Evolutionary conservation across 2,888 invertebrate genomes (phyloP), one percentile per base, ranked within the genome.

Genomic region (Drosophila kambysellisi): DNA sequence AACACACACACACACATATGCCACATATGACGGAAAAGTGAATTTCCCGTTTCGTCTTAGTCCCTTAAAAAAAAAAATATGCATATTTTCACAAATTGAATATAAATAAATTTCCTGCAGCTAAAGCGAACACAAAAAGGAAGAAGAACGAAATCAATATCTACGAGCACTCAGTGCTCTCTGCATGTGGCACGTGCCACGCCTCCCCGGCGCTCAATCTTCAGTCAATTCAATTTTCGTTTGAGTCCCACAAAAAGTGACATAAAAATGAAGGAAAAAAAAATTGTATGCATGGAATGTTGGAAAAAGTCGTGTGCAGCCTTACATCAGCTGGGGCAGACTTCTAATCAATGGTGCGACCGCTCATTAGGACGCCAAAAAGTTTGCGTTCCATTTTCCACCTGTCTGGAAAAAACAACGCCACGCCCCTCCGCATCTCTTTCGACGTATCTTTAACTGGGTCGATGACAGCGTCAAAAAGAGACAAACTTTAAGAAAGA

Each of bases 91-190:
- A 54, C 74, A 87, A 87, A 87, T 87, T 87, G 87, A 87, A 90
- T 87, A 89, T 90, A 90, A 90, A 87, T 90, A 87, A 87, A 87
- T 87, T 87, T 87, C 90, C 87, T 89, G 89, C 79, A 75, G 68
- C 62, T 51, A 46, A 68, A 51, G 25, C 46, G 8, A 59, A 69
- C 62, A 33, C 25, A 37, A 35, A 25, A 54, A 25, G 58, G 4
- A 35, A 64, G 46, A 61, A 69, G 12, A 12, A 43, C 51, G 59
- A 60, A 75, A 62, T 69, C 74, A 75, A 81, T 84, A 71, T 70
- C 52, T 29, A 37, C 20, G 20, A 64, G 64, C 39, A 64, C 43
- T 51, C 46, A 58, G 63, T 63, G 57, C 64, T 57, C 51, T 62
- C 51, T 62, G 81, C 72, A 69, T 79, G 68, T 70, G 74, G 74